Conservation (phyloP, 2,113 vertebrate species). For the Ptilonorhynchus violaceus region DNA sequence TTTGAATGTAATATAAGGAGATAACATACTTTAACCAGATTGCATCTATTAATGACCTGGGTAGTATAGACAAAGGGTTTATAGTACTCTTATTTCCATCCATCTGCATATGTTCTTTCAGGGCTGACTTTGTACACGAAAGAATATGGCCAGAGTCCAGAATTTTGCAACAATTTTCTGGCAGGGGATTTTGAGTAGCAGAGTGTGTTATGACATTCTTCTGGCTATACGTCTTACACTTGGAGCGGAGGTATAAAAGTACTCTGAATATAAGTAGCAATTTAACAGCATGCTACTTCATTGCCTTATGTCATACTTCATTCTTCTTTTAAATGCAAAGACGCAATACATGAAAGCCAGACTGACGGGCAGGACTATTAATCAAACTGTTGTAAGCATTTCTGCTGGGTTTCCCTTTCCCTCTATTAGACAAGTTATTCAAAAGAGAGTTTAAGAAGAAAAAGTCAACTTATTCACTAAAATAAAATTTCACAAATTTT, state of each 20-base stretch:
- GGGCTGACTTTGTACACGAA: not conserved
- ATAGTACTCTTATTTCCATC: not conserved
- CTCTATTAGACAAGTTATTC: not conserved
- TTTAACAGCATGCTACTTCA: not conserved
- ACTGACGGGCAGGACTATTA: not conserved
- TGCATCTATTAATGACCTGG: not conserved
- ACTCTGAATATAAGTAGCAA: not conserved
- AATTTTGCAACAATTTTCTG: not conserved
- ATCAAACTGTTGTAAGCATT: not conserved
- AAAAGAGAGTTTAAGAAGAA: not conserved
- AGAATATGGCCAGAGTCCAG: not conserved
- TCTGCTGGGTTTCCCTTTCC: not conserved
- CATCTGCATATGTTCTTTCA: not conserved
- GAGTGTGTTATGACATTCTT: not conserved
- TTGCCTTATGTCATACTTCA: not conserved
- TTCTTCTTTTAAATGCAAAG: not conserved
- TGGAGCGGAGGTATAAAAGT: not conserved
- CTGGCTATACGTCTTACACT: not conserved
- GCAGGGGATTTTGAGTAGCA: not conserved
- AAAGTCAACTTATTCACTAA: not conserved
- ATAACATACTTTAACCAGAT: not conserved
- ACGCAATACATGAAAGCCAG: not conserved
- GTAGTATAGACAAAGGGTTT: not conserved
- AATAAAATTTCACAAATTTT: not conserved
- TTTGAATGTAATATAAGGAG: not conserved